phyloP scores from a whole-genome alignment of 1,140 invertebrate species.

The Cotesia chilonis region DNA sequence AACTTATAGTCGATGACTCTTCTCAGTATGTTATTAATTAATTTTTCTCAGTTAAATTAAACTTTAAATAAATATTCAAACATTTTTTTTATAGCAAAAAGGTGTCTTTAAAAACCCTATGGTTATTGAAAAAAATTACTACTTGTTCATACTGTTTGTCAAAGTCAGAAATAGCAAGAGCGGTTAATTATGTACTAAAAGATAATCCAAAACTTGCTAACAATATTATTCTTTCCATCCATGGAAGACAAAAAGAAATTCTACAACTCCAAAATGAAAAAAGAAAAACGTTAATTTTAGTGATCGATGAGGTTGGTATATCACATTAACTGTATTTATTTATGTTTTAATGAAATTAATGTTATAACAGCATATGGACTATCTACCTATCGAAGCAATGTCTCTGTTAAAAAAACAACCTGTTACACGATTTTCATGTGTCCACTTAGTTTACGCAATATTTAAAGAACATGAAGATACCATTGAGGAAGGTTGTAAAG shows the following conservation, averaged over 20 bases:
- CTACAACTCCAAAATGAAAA: conserved; percentile 60
- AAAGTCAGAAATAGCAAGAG: conserved; percentile 62
- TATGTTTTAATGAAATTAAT: conserved; percentile 20
- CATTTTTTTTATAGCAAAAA: conserved; percentile 12
- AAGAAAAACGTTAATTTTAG: conserved; percentile 71
- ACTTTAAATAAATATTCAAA: conserved; percentile 3
- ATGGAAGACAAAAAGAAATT: conserved; percentile 56
- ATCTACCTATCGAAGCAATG: conserved; percentile 79
- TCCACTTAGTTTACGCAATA: conserved; percentile 74
- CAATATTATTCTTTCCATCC: conserved; percentile 59
- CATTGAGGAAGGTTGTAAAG: conserved; percentile 69
- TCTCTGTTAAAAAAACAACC: conserved; percentile 71
- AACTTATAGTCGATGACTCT: conserved; percentile 61
- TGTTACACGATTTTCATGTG: conserved; percentile 77
- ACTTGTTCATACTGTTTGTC: conserved; percentile 53
- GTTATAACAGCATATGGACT: conserved; percentile 71
- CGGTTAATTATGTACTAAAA: conserved; percentile 58
- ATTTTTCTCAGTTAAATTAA: conserved; percentile 12
- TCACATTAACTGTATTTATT: too few species aligned
- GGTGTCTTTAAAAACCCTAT: conserved; percentile 51
- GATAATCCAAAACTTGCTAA: conserved; percentile 62
- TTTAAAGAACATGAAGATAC: conserved; percentile 70
- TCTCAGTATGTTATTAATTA: conserved; percentile 55
- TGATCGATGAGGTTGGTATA: conserved; percentile 71
- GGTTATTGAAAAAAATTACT: conserved; percentile 66